Conservation (phyloP, 1,140 invertebrate genomes). For the Aricia agestis region DNA sequence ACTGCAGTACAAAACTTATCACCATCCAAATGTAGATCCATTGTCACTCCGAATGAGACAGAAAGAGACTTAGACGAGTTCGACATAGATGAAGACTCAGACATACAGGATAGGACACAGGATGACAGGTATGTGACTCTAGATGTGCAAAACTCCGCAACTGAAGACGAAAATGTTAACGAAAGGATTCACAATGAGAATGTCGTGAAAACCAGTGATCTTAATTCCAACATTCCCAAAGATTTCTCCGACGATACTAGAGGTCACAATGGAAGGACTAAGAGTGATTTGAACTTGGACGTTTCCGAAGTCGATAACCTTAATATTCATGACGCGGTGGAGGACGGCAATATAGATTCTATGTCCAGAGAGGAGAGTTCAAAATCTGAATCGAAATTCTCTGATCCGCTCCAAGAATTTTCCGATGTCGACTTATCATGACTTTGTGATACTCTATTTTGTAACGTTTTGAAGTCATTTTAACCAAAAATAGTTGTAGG, state of each 20-base stretch:
- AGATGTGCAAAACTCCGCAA: constrained; percentile 4
- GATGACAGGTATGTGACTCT: constrained; percentile 16
- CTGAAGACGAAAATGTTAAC: constrained; percentile 7
- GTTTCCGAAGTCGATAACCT: constrained; percentile 6
- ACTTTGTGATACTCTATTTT: constrained; percentile 51
- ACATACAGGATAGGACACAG: constrained; percentile 24
- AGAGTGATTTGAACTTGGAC: constrained; percentile 15
- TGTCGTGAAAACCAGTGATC: constrained; percentile 13
- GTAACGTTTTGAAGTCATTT: constrained; percentile 42
- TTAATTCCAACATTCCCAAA: constrained; percentile 5
- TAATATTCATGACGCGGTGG: constrained; percentile 4
- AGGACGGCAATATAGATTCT: constrained; percentile 26
- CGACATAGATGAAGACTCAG: constrained; percentile 36
- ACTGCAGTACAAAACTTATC: constrained; percentile 56
- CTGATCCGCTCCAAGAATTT: constrained; percentile 54
- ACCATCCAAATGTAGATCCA: constrained; percentile 41
- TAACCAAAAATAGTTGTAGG: constrained; percentile 23
- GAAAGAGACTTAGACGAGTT: constrained; percentile 45
- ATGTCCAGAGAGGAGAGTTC: constrained; percentile 29
- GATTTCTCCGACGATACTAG: background rate
- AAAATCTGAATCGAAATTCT: constrained; percentile 29
- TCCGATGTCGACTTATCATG: constrained; percentile 56
- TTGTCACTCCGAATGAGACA: constrained; percentile 42
- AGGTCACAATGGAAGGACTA: background rate
- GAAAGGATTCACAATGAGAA: constrained; percentile 12